Conservation (phyloP, 2,797 vertebrate species). For the Syngnathus rostellatus region DNA sequence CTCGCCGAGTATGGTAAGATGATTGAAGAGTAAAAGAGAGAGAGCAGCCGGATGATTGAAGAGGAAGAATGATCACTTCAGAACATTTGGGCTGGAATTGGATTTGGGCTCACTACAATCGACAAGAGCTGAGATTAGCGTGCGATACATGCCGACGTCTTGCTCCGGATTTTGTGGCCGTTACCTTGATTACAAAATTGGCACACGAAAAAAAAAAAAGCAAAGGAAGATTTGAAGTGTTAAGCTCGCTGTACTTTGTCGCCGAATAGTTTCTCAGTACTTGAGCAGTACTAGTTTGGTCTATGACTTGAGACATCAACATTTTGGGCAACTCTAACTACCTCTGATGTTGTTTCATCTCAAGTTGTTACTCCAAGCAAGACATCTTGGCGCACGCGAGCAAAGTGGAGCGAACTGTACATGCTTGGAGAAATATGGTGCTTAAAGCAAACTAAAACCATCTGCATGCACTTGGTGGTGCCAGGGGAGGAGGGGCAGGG, state of each 20-base stretch:
- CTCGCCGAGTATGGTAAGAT: not conserved
- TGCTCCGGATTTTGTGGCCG: not conserved
- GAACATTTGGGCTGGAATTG: not conserved
- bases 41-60: not conserved
- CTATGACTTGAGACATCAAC: too few relatives aligned
- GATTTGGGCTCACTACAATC: not conserved
- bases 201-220: not conserved
- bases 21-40: not conserved
- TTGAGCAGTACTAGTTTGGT: too few relatives aligned
- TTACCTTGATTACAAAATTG: not conserved
- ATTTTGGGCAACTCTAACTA: too few relatives aligned
- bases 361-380: too few relatives aligned
- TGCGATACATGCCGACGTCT: not conserved
- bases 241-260: not conserved
- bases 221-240: not conserved
- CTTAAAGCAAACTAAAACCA: conserved; percentile 64
- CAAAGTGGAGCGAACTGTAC: not conserved
- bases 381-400: not conserved
- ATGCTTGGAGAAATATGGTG: not conserved
- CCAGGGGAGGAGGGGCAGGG: conserved; percentile 21
- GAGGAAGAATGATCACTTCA: not conserved
- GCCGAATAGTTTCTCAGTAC: too few relatives aligned
- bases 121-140: not conserved
- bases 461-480: conserved; percentile 77
- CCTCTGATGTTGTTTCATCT: not conserved